Evolutionary conservation across 2,888 invertebrate species (phyloP).

Genomic region (Drosophila atripex): DNA sequence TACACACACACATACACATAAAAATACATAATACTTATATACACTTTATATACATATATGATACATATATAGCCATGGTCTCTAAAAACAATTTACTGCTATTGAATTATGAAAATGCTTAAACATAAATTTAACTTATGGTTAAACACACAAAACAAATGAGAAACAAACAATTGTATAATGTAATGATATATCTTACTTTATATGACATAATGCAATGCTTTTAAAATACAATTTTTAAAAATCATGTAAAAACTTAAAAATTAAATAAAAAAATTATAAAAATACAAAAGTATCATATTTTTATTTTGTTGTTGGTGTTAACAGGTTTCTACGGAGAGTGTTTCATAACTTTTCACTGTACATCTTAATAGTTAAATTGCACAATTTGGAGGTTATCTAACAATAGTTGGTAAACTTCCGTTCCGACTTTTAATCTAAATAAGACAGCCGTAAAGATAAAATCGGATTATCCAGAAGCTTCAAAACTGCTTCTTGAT

Average conservation of each 20-base stretch:
- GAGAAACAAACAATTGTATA: slow-evolving; percentile 67
- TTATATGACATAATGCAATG: slow-evolving; percentile 77
- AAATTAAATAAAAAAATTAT: slow-evolving; percentile 69
- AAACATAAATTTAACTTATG: slow-evolving; percentile 73
- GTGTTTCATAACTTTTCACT: too few relatives aligned
- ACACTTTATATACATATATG: slow-evolving; percentile 50
- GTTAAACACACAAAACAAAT: slow-evolving; percentile 67
- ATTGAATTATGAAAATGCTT: slow-evolving; percentile 78
- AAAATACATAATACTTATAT: slow-evolving; percentile 49
- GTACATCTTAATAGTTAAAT: neutral
- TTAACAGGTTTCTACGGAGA: too few relatives aligned
- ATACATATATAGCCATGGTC: slow-evolving; percentile 77
- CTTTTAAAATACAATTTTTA: slow-evolving; percentile 81
- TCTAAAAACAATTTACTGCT: slow-evolving; percentile 77
- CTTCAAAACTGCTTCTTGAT: slow-evolving; percentile 7
- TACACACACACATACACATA: slow-evolving; percentile 62
- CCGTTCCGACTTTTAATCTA: slow-evolving; percentile 7
- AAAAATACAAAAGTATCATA: slow-evolving; percentile 36
- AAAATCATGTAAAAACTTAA: slow-evolving; percentile 74
- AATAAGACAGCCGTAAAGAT: neutral
- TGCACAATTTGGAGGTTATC: neutral
- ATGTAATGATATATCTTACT: slow-evolving; percentile 73
- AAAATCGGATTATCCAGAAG: slow-evolving; percentile 19
- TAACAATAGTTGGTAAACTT: slow-evolving; percentile 19
- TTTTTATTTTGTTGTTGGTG: neutral